Conservation (phyloP, 2,113 vertebrate species). For the Psilopsiagon aurifrons region DNA sequence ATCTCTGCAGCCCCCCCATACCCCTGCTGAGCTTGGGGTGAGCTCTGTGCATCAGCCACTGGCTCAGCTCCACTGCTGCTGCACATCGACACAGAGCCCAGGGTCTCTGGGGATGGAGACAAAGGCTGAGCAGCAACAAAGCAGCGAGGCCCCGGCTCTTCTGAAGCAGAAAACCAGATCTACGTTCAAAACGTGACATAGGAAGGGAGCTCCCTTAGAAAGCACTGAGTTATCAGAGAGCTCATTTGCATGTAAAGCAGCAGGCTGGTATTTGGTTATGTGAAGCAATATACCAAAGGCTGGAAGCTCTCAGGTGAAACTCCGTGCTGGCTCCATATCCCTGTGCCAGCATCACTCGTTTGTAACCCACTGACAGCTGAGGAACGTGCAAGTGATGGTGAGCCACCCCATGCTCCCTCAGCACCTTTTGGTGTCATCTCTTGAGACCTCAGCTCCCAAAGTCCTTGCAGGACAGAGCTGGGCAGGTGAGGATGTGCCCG, state of each 20-base stretch:
- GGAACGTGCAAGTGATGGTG: accelerated
- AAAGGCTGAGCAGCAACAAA: background rate
- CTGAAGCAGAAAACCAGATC: background rate
- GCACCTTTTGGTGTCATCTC: background rate
- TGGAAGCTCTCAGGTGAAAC: accelerated
- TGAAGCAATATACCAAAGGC: background rate
- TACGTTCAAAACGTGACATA: background rate
- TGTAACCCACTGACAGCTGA: background rate
- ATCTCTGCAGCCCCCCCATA: accelerated
- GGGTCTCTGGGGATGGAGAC: background rate
- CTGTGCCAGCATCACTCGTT: accelerated
- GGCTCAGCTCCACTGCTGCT: background rate
- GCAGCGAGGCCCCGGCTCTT: background rate
- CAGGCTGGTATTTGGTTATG: background rate
- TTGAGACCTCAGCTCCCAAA: background rate
- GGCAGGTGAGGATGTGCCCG: background rate
- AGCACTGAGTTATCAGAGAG: background rate
- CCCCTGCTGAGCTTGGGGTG: background rate
- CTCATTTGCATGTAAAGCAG: background rate
- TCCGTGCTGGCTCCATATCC: accelerated
- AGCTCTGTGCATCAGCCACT: background rate
- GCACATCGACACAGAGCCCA: background rate
- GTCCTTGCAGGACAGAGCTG: background rate
- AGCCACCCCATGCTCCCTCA: background rate
- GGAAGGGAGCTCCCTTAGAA: background rate